phyloP scores from a whole-genome alignment of 2,113 vertebrate genomes.

The Tringa solitaria region DNA sequence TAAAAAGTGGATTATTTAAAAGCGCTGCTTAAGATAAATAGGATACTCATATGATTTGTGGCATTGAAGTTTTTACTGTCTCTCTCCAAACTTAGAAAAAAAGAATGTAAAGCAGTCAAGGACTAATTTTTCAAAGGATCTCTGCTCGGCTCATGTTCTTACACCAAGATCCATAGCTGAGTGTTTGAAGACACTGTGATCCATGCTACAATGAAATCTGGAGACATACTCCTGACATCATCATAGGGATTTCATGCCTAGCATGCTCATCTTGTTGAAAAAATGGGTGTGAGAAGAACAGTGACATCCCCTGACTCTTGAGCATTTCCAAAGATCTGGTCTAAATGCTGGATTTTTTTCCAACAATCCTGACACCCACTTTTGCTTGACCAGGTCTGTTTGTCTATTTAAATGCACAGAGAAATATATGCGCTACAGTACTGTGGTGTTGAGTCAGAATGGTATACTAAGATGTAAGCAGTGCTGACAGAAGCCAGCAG shows the following conservation, averaged over 20 bases:
- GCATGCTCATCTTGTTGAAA: not conserved
- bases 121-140: not conserved
- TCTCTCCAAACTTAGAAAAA: not conserved
- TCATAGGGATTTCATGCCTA: not conserved
- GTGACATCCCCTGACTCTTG: not conserved
- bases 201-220: not conserved
- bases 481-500: not conserved
- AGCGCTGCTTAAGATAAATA: constrained; percentile 32
- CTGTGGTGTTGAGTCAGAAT: not conserved
- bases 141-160: not conserved
- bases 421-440: not conserved
- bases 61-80: constrained; percentile 22
- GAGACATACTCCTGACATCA: not conserved
- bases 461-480: not conserved
- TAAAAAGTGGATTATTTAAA: constrained; percentile 65
- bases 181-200: not conserved
- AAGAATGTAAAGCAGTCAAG: not conserved
- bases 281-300: not conserved
- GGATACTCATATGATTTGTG: constrained; percentile 13
- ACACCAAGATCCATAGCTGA: not conserved
- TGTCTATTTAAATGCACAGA: not conserved
- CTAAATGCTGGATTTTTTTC: not conserved
- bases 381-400: not conserved
- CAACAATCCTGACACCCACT: not conserved
- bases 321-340: not conserved